Percentiles rank a stretch among this genome's conserved stretches.
These are phyloP conservation scores for Catajapyx aquilonaris DNA, from an alignment of 1,140 invertebrate genomes.

Conservation along the genomic window DNA sequence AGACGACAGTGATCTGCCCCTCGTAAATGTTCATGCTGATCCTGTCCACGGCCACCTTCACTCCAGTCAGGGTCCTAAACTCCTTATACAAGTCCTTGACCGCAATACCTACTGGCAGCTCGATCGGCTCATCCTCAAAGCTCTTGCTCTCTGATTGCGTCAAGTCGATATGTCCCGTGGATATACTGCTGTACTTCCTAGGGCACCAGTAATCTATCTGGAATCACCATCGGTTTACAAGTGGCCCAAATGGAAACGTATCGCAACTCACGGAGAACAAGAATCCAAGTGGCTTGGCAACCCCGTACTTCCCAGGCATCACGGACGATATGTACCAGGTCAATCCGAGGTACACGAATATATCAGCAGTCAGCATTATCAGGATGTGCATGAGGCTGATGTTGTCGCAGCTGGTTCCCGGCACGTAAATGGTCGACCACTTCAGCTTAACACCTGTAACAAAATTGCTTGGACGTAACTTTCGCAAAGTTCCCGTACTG, in stretches of 20 bases:
- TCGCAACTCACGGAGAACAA: conserved; percentile 15
- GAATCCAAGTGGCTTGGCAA: conserved; percentile 25
- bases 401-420: neutral
- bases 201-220: too few relatives aligned
- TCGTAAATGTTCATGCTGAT: conserved; percentile 26
- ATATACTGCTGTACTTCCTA: too few relatives aligned
- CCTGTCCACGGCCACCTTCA: conserved; percentile 18
- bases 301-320: conserved; percentile 16
- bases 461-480: neutral
- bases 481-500: neutral
- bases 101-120: conserved; percentile 10
- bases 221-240: too few relatives aligned
- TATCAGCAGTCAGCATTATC: conserved; percentile 25
- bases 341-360: conserved; percentile 17
- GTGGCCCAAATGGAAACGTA: too few relatives aligned
- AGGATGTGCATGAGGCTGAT: neutral
- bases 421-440: neutral
- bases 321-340: conserved; percentile 11
- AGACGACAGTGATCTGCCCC: conserved; percentile 29
- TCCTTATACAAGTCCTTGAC: conserved; percentile 13
- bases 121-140: conserved; percentile 16
- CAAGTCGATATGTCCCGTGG: too few relatives aligned
- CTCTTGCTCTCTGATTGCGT: too few relatives aligned
- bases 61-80: conserved; percentile 6
- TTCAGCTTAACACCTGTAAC: neutral